A percentile compares a stretch with the other conserved stretches of the same genome.
phyloP scores from a whole-genome alignment of 2,113 vertebrate genomes.

The Pangasianodon hypophthalmus region DNA sequence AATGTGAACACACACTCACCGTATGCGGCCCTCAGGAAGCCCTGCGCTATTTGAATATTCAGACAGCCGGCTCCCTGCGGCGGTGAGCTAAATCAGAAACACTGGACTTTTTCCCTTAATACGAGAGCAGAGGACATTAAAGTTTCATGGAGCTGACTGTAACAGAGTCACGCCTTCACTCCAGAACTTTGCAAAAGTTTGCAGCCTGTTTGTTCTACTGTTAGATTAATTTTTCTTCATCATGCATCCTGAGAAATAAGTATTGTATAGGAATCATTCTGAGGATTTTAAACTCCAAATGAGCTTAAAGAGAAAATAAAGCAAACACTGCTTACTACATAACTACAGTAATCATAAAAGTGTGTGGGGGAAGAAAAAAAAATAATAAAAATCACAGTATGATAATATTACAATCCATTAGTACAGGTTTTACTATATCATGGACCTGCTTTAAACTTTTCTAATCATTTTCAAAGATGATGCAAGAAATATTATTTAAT shows the following conservation, averaged over 20 bases:
- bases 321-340: not conserved
- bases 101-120: not conserved
- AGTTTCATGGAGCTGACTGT: slow-evolving; percentile 30
- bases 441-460: too few species aligned
- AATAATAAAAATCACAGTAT: too few species aligned
- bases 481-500: too few species aligned
- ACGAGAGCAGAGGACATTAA: slow-evolving; percentile 31
- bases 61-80: slow-evolving; percentile 27
- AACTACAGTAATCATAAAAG: too few species aligned
- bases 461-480: too few species aligned
- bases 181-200: not conserved
- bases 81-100: slow-evolving; percentile 36
- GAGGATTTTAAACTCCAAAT: too few species aligned
- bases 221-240: not conserved
- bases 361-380: too few species aligned
- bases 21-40: not conserved
- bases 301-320: too few species aligned
- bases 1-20: not conserved
- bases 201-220: not conserved
- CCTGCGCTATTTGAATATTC: slow-evolving; percentile 40
- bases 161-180: not conserved
- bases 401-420: too few species aligned
- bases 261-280: not conserved
- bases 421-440: not conserved
- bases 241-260: not conserved